Conservation (phyloP, 2,113 vertebrate genomes). For the Pao palembangensis region DNA sequence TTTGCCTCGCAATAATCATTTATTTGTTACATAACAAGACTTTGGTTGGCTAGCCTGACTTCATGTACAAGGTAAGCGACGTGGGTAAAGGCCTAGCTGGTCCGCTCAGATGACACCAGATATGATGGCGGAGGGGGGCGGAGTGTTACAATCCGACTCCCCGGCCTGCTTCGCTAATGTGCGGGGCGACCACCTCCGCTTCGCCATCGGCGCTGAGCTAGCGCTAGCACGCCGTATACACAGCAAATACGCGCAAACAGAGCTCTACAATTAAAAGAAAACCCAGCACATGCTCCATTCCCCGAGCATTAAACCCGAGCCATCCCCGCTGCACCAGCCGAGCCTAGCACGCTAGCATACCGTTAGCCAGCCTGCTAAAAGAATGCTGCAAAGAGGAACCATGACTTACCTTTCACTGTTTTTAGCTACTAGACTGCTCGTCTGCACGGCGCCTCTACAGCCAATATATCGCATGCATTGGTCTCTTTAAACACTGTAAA, state of each 20-base stretch:
- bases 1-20: background rate
- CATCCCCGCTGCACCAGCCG: constrained; percentile 14
- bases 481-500: constrained; percentile 67
- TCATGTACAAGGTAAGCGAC: constrained; percentile 27
- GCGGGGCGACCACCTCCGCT: constrained; percentile 46
- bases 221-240: constrained; percentile 25
- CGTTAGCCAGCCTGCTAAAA: constrained; percentile 41
- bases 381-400: constrained; percentile 60
- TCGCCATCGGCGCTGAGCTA: constrained; percentile 10
- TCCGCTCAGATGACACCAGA: constrained; percentile 63
- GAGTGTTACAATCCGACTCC: constrained; percentile 50
- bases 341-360: constrained; percentile 50
- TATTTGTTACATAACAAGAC: constrained; percentile 8
- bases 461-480: constrained; percentile 65
- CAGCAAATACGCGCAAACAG: background rate
- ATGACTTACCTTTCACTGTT: constrained; percentile 75
- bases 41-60: constrained; percentile 4
- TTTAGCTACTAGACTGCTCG: constrained; percentile 60
- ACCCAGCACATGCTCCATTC: background rate
- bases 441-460: constrained; percentile 61
- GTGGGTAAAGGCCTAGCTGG: constrained; percentile 46
- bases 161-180: constrained; percentile 56
- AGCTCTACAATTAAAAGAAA: accelerated
- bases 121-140: constrained; percentile 72
- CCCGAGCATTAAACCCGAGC: background rate